Base-by-base conservation (phyloP, 2,797 vertebrate species). In the Pantherophis vulpinus region DNA sequence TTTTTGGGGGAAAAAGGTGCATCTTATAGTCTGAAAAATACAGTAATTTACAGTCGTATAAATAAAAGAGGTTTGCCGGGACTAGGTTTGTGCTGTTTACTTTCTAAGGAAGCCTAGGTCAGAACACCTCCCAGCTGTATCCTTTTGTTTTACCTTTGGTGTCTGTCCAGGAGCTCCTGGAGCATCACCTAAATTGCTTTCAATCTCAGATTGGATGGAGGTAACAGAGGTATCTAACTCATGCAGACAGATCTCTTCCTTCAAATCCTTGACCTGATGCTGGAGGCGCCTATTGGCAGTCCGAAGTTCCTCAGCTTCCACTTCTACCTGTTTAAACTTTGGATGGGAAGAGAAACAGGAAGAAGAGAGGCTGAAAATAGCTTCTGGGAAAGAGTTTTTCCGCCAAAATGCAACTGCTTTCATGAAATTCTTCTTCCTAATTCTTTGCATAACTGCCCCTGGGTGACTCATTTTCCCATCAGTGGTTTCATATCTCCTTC, bases 201-300 rank as follows among this genome's bases (percentile, higher is more conserved):
- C 96, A 0, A 97, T 96, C 90, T 97, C 97, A 0, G 94, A 95
- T 70, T 96, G 97, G 86, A 97, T 94, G 0, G 97, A 97, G 25
- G 95, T 74, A 0, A 92, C 60, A 0, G 96, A 96, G 29, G 93
- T 55, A 0, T 96, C 94, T 0, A 92, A 90, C 0, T 96, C 95
- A 3, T 95, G 95, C 61, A 97, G 94, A n/a, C 93, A 94, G 2
- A 96, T 95, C 93, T 97, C 96, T 37, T 97, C 97, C 56, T 96
- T 96, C 91, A 97, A 93, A 87, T 97, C 96, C 0, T 70, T 96
- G 42, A 97, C 95, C 0, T 93, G 94, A 3, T 91, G 92, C 94
- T 97, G 96, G 90, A 97, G 94, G 37, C 96, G 93, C 47, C 94
- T 91, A 70, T 96, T 93, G 0, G 96, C 60, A 12, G 91, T 90